A percentile compares a stretch with the other conserved stretches of the same genome.
Evolutionary conservation across 2,797 vertebrate species (phyloP).

Genomic region (Pteropus rufus): DNA sequence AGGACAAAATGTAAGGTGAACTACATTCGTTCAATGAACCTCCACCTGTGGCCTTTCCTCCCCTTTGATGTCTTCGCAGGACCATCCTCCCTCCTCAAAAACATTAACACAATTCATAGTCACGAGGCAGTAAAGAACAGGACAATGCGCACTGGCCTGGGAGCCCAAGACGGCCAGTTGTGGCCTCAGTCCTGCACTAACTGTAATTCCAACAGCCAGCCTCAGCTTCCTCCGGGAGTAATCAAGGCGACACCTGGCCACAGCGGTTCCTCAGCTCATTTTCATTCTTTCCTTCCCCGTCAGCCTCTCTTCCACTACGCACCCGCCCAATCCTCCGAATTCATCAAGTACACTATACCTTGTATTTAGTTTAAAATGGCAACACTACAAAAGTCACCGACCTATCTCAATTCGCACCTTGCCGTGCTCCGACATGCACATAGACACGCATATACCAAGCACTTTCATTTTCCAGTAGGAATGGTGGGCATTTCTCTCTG

Average conservation of each 20-base stretch:
- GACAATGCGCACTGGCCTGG: rapidly evolving
- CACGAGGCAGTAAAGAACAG: neutral
- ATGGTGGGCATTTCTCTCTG: rapidly evolving
- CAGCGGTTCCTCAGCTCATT: neutral
- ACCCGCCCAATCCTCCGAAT: no score
- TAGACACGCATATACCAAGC: neutral
- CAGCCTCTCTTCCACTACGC: neutral
- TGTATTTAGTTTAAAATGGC: neutral
- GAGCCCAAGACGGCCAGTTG: neutral
- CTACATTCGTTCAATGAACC: neutral
- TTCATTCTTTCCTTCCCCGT: neutral
- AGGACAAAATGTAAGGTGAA: neutral
- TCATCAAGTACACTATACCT: no score
- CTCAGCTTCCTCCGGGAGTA: neutral
- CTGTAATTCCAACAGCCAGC: neutral
- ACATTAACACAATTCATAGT: neutral
- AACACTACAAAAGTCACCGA: neutral
- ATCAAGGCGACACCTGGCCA: rapidly evolving
- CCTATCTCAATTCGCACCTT: rapidly evolving
- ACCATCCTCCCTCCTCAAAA: neutral
- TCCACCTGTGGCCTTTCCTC: neutral
- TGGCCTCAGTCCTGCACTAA: neutral
- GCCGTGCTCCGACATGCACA: no score
- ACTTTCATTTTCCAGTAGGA: neutral
- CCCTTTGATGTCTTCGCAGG: neutral